A percentile compares a stretch with the other conserved stretches of the same genome.
phyloP scores from a whole-genome alignment of 2,797 vertebrate species.

The Mastacembelus armatus region DNA sequence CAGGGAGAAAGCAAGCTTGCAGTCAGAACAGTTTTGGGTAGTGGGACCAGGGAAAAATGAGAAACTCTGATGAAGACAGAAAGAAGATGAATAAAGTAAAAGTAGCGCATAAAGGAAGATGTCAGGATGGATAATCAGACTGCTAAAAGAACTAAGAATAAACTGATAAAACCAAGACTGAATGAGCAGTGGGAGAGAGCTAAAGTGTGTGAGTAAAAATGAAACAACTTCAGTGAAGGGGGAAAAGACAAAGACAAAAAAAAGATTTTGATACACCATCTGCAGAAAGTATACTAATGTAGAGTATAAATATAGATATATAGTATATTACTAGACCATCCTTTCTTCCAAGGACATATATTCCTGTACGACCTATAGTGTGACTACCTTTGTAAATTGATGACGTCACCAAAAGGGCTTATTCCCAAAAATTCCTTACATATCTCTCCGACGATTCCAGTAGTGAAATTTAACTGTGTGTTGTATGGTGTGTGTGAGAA shows the following conservation, averaged over 20 bases:
- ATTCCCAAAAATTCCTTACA: neutral
- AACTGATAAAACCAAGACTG: neutral
- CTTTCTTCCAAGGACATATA: too few species aligned
- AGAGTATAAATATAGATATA: too few species aligned
- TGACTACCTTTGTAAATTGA: neutral
- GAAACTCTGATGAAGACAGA: conserved; percentile 24
- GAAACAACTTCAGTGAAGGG: too few species aligned
- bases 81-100: conserved; percentile 8
- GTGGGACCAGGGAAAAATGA: conserved; percentile 14
- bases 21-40: conserved; percentile 19
- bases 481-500: neutral
- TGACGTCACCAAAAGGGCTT: neutral
- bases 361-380: too few species aligned
- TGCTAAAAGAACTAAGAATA: conserved; percentile 12
- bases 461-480: neutral
- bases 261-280: neutral
- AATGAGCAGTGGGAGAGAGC: neutral
- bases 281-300: neutral
- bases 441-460: neutral
- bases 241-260: neutral
- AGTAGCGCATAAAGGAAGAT: neutral
- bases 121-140: conserved; percentile 23
- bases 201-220: neutral
- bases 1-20: conserved; percentile 9
- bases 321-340: too few species aligned